Evolutionary conservation across 1,140 invertebrate genomes (phyloP), one percentile per base, ranked within the genome.

Genomic region (Lerema accius): DNA sequence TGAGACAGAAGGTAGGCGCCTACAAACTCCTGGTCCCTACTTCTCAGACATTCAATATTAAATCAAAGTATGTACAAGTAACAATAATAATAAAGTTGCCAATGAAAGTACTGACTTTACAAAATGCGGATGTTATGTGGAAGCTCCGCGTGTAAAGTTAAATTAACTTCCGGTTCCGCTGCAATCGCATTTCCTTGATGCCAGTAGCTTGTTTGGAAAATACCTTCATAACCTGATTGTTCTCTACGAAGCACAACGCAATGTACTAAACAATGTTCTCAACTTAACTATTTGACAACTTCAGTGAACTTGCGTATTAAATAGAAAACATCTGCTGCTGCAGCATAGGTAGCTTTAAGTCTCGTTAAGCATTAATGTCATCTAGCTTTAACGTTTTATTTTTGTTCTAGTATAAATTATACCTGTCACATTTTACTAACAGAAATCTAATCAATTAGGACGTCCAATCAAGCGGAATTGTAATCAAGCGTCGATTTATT

Each of bases 101-200:
- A 16, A n/a, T 45, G 40, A 56, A 43, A 16, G 39, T 56, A 45
- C 26, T 13, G 26, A 19, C 11, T 45, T 61, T 51, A 67, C 65
- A 76, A 76, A 80, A 71, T 66, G 35, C 67, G 75, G 78, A 78
- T 76, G 77, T 73, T 63, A 43, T 55, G 69, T 68, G 71, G 69
- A 76, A 73, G 69, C 74, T 71, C 61, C 55, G 66, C 61, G 73
- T 73, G 73, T 68, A 62, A 82, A 87, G 73, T 84, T 84, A 83
- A 79, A 82, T 76, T 80, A 82, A 84, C 84, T 85, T 87, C 81
- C 82, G 77, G 63, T 76, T 75, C 71, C 74, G 73, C 61, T 76
- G 69, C 85, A 81, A 85, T 83, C 73, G 67, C 68, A 84, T 87
- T 87, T 84, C 81, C 81, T 83, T 81, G 74, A 76, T 80, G 76